These are phyloP conservation scores for Acridotheres tristis DNA, from an alignment of 2,797 vertebrate genomes.

Conservation along the genomic window DNA sequence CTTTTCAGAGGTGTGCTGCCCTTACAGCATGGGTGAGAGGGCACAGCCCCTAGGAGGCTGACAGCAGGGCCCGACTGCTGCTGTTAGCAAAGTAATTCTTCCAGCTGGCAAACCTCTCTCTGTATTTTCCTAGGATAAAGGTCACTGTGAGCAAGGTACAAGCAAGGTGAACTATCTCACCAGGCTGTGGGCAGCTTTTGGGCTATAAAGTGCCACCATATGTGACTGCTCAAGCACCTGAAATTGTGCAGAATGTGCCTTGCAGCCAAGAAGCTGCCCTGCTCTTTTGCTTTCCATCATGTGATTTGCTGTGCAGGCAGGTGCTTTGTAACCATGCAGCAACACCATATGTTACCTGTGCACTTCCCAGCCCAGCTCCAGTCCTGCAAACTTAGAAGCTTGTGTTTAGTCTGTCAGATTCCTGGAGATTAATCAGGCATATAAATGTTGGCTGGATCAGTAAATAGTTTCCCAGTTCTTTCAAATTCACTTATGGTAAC, in stretches of 20 bases:
- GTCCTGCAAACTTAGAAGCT: neutral
- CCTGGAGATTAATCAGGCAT: slow-evolving; percentile 16
- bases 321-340: neutral
- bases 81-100: neutral
- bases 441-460: slow-evolving; percentile 12
- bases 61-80: neutral
- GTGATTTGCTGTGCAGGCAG: neutral
- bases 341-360: neutral
- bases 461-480: slow-evolving; percentile 37
- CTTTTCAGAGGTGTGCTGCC: neutral
- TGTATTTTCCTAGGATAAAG: neutral
- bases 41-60: neutral
- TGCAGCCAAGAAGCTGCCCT: neutral
- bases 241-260: neutral
- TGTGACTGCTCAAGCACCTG: neutral
- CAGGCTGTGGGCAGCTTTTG: neutral
- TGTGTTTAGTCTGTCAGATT: slow-evolving; percentile 6
- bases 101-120: neutral
- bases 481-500: slow-evolving; percentile 34
- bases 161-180: neutral
- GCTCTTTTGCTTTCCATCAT: neutral
- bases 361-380: neutral
- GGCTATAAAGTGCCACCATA: neutral
- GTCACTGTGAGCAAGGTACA: neutral
- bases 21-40: neutral